A percentile compares a stretch with the other conserved stretches of the same genome.
Conservation (phyloP, 2,888 invertebrate genomes). For the Lasioglossum figueresi region DNA sequence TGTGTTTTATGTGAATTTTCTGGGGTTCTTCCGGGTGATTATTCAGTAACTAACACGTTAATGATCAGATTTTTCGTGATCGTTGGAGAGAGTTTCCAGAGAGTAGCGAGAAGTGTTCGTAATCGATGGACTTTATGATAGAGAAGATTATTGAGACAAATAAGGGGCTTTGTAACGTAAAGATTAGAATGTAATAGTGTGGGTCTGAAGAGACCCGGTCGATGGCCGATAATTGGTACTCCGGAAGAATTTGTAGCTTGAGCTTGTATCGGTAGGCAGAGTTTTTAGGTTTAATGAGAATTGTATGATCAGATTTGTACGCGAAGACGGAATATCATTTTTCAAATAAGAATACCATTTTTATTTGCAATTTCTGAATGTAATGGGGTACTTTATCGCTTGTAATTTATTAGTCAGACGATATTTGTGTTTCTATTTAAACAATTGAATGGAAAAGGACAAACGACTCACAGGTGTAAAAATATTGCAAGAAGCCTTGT, state of each 20-base stretch:
- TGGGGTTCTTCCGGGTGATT: not conserved
- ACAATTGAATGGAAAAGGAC: not conserved
- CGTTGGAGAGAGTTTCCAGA: not conserved
- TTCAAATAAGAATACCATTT: not conserved
- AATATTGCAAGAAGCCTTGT: not conserved
- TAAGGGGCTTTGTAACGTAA: not conserved
- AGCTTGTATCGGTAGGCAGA: not conserved
- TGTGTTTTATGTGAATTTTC: too few species aligned
- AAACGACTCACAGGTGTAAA: not conserved
- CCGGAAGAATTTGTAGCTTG: not conserved
- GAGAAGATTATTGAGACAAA: conserved; percentile 3
- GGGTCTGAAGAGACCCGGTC: not conserved
- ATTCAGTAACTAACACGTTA: not conserved
- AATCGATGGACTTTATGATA: not conserved
- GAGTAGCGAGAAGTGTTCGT: not conserved
- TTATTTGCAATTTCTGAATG: not conserved
- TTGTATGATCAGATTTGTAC: not conserved
- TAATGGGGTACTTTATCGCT: not conserved
- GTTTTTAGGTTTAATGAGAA: not conserved
- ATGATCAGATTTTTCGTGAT: not conserved
- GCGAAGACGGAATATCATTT: not conserved
- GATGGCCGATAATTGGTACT: conserved; percentile 3
- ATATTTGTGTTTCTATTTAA: not conserved
- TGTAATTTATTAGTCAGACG: not conserved
- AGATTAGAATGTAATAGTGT: conserved; percentile 3